Conservation (phyloP, 2,797 vertebrate genomes). For the Sternotherus odoratus region DNA sequence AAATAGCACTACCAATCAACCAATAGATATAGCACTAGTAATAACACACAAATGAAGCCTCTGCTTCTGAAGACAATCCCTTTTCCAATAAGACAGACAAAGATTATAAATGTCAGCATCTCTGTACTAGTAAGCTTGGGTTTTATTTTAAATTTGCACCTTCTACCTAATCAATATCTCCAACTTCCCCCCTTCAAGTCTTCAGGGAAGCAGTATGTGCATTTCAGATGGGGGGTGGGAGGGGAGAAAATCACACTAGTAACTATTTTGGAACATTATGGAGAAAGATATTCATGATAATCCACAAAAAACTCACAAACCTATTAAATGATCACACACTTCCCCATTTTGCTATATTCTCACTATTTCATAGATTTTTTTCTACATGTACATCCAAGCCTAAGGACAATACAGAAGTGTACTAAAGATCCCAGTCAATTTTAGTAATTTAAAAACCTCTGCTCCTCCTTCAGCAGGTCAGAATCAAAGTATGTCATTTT, state of each 20-base stretch:
- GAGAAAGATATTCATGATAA: not conserved
- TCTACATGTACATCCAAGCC: not conserved
- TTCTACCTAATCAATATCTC: not conserved
- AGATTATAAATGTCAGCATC: slow-evolving; percentile 12
- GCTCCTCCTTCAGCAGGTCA: not conserved
- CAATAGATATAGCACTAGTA: slow-evolving; percentile 44
- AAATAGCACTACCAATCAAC: not conserved
- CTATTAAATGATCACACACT: not conserved
- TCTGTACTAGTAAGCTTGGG: not conserved
- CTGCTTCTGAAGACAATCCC: slow-evolving; percentile 54
- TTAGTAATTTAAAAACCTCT: not conserved
- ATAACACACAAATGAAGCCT: slow-evolving; percentile 66
- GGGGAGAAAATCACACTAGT: not conserved
- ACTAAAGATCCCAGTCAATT: not conserved
- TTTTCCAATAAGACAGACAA: slow-evolving; percentile 16
- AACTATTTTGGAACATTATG: not conserved
- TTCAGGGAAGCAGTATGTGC: not conserved
- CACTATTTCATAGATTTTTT: not conserved
- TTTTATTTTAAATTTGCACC: not conserved
- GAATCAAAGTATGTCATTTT: not conserved
- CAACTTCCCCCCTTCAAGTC: not conserved
- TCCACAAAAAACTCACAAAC: not conserved
- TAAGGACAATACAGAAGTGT: not conserved
- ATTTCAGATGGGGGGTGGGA: not conserved
- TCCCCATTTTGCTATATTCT: not conserved